Percentiles rank a stretch among this genome's conserved stretches.
phyloP scores from a whole-genome alignment of 2,888 invertebrate genomes.

The Gibbula magus region DNA sequence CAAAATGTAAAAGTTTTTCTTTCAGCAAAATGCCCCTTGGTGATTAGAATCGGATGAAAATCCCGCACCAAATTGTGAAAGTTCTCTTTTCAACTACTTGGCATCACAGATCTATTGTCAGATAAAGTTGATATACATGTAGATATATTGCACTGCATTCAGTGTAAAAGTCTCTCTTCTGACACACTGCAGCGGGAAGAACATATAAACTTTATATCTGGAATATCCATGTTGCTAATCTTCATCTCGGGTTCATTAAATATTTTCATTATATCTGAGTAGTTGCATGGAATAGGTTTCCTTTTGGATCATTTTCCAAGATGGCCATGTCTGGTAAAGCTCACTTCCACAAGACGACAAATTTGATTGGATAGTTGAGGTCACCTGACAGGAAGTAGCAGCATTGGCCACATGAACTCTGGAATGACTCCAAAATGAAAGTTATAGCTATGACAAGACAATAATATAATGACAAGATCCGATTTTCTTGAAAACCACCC shows the following conservation, averaged over 20 bases:
- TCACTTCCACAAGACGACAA: too few relatives aligned
- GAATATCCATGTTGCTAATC: background rate
- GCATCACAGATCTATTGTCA: background rate
- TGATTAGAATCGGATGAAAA: background rate
- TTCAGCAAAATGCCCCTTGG: background rate
- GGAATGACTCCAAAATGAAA: too few relatives aligned
- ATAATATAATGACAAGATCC: too few relatives aligned
- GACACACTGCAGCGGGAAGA: constrained; percentile 10
- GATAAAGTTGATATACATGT: background rate
- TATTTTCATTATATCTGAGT: too few relatives aligned
- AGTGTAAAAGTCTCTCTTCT: constrained; percentile 22
- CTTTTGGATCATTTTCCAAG: background rate
- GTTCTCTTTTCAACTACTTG: constrained; percentile 1
- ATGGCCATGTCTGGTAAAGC: too few relatives aligned
- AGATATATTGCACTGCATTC: background rate
- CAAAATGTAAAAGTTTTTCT: constrained; percentile 17
- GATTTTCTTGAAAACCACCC: too few relatives aligned
- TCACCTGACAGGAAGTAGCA: too few relatives aligned
- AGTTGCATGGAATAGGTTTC: background rate
- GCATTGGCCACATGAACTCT: too few relatives aligned
- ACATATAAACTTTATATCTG: background rate
- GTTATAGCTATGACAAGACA: too few relatives aligned
- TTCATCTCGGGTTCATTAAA: too few relatives aligned
- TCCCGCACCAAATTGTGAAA: background rate
- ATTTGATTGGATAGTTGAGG: too few relatives aligned